Base-by-base conservation (phyloP, 2,888 invertebrate species). In the Drosophila austrosaltans region DNA sequence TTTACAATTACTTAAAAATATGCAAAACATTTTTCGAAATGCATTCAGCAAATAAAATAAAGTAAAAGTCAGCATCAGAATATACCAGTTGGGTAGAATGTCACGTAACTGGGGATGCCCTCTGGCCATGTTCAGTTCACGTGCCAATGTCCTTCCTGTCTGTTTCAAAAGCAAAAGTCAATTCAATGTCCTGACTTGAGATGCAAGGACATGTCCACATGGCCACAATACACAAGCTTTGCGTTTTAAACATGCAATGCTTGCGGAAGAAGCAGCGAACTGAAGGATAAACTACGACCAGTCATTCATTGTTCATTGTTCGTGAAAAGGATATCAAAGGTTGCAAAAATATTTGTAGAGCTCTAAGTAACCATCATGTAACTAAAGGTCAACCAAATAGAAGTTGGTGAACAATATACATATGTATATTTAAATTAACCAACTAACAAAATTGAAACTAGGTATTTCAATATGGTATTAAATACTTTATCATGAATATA, bases 1-100 rank as follows among this genome's bases (percentile, higher is more conserved):
- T 68, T 75, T 72, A 70, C 79, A 81, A 77, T 75, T 84, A 79
- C 79, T 84, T 75, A 62, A 67, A 69, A 77, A 69, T 73, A 82
- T 84, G 77, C 75, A 75, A 82, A 73, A 69, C 66, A 82, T 77
- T 73, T 77, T 56, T 20, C n/a, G 77, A 84, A 87, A 85, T 79
- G 69, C 77, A 82, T 87, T 76, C 73, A 68, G 58, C 63, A 66
- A 79, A 63, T 59, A 61, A 66, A 77, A 60, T 63, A 63, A 22
- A 40, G 28, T 20, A 42, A 40, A 57, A 48, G 68, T 65, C 58
- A 62, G 32, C 39, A 42, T 40, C 48, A 25, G 42, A 40, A 64
- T 57, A 63, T 58, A 48, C 16, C 22, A n/a, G 39, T 16, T 58
- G 53, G 16, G 20, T 25, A 28, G 20, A 64, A 61, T 53, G 57